Conservation (phyloP, 2,888 invertebrate species). For the Caenorhabditis sp. region DNA sequence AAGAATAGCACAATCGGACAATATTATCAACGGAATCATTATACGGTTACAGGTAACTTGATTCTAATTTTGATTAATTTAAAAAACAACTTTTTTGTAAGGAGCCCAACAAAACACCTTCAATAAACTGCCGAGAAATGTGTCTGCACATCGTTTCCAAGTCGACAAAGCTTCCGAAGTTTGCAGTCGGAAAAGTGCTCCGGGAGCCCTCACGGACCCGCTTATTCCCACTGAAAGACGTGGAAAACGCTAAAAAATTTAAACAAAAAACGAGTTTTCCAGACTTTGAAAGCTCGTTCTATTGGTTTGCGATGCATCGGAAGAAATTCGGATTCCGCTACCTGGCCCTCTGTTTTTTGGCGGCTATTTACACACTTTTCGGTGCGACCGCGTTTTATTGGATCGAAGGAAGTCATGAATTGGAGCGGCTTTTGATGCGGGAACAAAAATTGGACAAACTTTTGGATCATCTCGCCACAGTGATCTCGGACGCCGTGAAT, state of each 20-base stretch:
- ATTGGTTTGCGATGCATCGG: constrained; percentile 63
- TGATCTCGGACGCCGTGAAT: constrained; percentile 44
- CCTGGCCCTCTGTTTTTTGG: constrained; percentile 48
- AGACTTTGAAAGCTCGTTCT: constrained; percentile 66
- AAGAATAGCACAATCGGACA: neutral
- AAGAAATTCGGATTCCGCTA: constrained; percentile 66
- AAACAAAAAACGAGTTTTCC: neutral
- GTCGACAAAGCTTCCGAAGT: constrained; percentile 34
- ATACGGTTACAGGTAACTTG: constrained; percentile 51
- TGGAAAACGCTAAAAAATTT: neutral
- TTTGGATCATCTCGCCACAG: constrained; percentile 22
- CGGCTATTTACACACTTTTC: constrained; percentile 56
- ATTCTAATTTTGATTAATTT: too few species aligned
- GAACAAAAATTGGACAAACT: constrained; percentile 36
- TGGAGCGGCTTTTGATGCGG: neutral
- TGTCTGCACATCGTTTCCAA: constrained; percentile 33
- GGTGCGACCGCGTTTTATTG: constrained; percentile 65
- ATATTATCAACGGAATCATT: constrained; percentile 32
- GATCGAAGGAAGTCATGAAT: constrained; percentile 52
- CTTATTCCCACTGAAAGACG: constrained; percentile 18
- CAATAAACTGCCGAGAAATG: constrained; percentile 15
- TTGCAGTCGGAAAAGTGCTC: constrained; percentile 16
- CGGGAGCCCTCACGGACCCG: neutral
- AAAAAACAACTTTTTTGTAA: too few species aligned
- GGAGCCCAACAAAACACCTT: constrained; percentile 17